Base-by-base conservation (phyloP, 2,888 invertebrate genomes). In the Octodonta nipae region DNA sequence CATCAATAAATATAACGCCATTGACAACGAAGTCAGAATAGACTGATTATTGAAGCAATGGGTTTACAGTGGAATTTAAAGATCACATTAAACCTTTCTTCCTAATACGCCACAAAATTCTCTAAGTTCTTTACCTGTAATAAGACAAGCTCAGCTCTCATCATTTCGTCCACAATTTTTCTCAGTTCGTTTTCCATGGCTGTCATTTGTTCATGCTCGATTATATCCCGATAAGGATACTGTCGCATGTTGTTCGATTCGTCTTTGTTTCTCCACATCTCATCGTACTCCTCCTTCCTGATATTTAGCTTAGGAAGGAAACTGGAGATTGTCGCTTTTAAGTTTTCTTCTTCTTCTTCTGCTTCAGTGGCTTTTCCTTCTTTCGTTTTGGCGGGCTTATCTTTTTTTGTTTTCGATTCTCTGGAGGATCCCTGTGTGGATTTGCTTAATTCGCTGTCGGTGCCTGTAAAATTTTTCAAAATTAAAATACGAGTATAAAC, bases 161-260 rank as follows among this genome's bases (percentile, higher is more conserved):
- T 74, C 52, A 76, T 67, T 41, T 82, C 78, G 53, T 91, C 88
- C 0, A 91, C 88, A 8, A 78, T 69, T 35, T 78, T 71, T 44
- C 88, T 68, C 35, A 92, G 70, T 56, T 89, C 87, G 36, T 75
- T 68, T 58, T 89, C 88, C 37, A 93, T 75, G 58, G 83, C 80
- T 0, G 70, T 65, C 52, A 80, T 75, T 60, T 91, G 91, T 40
- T 88, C 85, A 36, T 75, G 69, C 51, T 81, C 78, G 45, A 93
- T 82, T 65, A 92, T 81, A 37, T 86, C 80, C 32, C 71, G 68
- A 52, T 89, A 84, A 46, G 80, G 78, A 13, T 70, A 69, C 56
- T 92, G 89, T 30, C 72, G 66, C 0, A 75, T 70, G 59, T 88
- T 85, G 2, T 68, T 64, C 0, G 67, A 62, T 51, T 89, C 88